A percentile compares a stretch with the other conserved stretches of the same genome.
phyloP scores from a whole-genome alignment of 2,113 vertebrate genomes.

The Tympanuchus pallidicinctus region DNA sequence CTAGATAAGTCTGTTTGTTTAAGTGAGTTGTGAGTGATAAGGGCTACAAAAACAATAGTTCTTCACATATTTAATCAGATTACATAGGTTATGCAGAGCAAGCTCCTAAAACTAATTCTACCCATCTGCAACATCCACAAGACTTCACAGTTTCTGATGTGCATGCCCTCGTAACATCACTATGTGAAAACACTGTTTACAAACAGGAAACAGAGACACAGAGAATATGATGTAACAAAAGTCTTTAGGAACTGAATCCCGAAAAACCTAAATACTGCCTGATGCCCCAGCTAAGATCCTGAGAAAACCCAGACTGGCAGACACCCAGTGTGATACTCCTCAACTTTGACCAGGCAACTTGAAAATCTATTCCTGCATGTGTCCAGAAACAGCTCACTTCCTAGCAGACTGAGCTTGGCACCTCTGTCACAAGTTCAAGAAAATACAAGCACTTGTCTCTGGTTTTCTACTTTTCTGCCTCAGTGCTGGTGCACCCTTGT shows the following conservation, averaged over 20 bases:
- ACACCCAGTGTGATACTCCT: background rate
- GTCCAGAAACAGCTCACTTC: background rate
- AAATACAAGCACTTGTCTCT: background rate
- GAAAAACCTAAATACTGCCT: background rate
- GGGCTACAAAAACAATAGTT: conserved; percentile 29
- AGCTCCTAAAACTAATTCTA: conserved; percentile 29
- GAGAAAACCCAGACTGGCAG: background rate
- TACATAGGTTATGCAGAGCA: background rate
- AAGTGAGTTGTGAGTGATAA: background rate
- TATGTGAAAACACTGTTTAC: background rate
- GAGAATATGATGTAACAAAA: background rate
- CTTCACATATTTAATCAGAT: conserved; percentile 12
- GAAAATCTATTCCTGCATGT: background rate
- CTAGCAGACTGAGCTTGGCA: background rate
- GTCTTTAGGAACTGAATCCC: background rate
- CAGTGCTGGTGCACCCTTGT: background rate
- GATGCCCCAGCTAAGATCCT: background rate
- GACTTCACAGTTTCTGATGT: background rate
- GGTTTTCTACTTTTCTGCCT: background rate
- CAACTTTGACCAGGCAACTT: background rate
- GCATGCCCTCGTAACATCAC: background rate
- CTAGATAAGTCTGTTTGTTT: conserved; percentile 26
- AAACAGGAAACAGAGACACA: background rate
- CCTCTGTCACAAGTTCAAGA: background rate
- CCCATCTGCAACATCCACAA: background rate